Evolutionary conservation across 2,797 vertebrate species (phyloP), one percentile per base, ranked within the genome.

Genomic region (Euthynnus affinis): DNA sequence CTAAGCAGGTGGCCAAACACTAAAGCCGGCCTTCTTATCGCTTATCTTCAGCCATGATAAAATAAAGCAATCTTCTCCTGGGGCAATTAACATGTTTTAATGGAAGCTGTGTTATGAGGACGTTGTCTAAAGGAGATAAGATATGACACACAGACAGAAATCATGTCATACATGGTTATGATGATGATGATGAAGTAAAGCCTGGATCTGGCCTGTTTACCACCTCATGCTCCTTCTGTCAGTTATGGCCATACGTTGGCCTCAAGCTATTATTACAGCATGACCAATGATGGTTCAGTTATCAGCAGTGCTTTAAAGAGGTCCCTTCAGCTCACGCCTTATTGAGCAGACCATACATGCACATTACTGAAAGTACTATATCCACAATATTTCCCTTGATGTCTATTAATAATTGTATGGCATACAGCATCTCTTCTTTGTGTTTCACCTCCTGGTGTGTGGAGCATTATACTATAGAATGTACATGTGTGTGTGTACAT

Each of bases 1-100:
- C 48, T 27, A 70, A 82, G 29, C 80, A 87, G 73, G 66, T 83
- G 78, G 27, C 4, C 62, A 79, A 86, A 84, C 78, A 53, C 37
- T 40, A 46, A 55, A 20, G 14, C 2, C 1, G 17, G 20, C 1
- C 17, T 37, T 44, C 42, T 67, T 74, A 77, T 77, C 73, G 44
- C 57, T 37, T 37, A 67, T 37, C 68, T 42, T 57, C 59, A 78
- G 74, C 48, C 37, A 48, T n/a, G 59, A 79, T 55, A 76, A 71
- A 42, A 71, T 67, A 65, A 76, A 27, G 9, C 3, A 5, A 34
- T 44, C 10, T 44, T 81, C 8, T 61, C 46, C 7, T 29, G 27
- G 15, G 44, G 22, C 1, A 65, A 40, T 51, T 13, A 29, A 52
- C 18, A 2, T 0, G 42, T 78, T 77, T 77, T 32, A 63, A n/a